A percentile compares a stretch with the other conserved stretches of the same genome.
These are phyloP conservation scores for Apostichopus leukothele DNA, from an alignment of 53 echinoderm and acorn worm genomes.

Conservation along the genomic window DNA sequence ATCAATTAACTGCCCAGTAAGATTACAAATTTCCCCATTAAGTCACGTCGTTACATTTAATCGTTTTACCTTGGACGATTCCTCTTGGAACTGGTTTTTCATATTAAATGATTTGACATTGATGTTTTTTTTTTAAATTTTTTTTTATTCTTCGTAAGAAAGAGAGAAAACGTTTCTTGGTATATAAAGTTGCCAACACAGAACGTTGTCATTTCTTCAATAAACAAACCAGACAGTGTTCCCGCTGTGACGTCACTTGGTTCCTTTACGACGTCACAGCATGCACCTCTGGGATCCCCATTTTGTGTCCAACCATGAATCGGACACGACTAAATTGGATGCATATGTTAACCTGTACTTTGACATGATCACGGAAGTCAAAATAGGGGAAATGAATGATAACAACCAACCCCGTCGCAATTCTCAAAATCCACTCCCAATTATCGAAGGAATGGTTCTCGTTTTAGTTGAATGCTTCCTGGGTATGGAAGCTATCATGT, in stretches of 20 bases:
- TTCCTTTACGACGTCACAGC: conserved; percentile 14
- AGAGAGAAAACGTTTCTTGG: neutral
- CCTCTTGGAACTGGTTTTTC: neutral
- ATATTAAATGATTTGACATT: neutral
- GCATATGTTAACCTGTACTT: conserved; percentile 17
- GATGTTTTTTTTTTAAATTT: neutral
- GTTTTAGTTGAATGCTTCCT: neutral
- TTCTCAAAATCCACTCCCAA: conserved; percentile 12
- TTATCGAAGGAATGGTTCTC: neutral
- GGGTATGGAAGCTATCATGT: conserved; percentile 2
- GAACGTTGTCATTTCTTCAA: neutral
- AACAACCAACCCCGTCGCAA: neutral
- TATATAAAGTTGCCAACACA: neutral
- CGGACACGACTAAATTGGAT: conserved; percentile 36
- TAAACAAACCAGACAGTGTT: conserved; percentile 4
- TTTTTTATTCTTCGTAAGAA: neutral
- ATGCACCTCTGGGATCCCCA: neutral
- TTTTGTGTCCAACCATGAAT: conserved; percentile 27
- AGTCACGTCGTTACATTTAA: conserved; percentile 1
- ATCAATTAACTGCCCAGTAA: neutral
- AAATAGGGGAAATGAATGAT: neutral
- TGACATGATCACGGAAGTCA: conserved; percentile 24
- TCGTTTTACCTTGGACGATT: neutral
- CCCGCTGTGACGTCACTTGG: conserved; percentile 39
- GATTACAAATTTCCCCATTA: conserved; percentile 9